phyloP scores from a whole-genome alignment of 2,888 invertebrate species.

The Erebia palarica region DNA sequence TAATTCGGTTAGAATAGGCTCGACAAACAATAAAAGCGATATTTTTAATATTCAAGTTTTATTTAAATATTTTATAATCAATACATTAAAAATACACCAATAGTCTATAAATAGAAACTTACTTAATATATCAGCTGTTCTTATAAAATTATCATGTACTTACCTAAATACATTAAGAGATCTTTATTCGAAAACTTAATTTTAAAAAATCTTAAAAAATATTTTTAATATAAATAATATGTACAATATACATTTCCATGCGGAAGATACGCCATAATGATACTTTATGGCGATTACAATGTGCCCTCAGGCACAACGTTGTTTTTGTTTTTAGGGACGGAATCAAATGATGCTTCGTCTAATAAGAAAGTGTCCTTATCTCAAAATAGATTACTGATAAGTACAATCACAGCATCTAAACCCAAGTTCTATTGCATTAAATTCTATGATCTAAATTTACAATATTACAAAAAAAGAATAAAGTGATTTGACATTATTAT shows the following conservation, averaged over 20 bases:
- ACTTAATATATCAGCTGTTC: background rate
- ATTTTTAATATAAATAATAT: background rate
- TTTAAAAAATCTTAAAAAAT: background rate
- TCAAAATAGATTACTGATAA: background rate
- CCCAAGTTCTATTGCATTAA: no score
- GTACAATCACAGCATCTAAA: no score
- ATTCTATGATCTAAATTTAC: no score
- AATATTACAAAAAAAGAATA: no score
- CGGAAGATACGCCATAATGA: background rate
- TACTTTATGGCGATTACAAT: no score
- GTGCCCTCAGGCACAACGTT: background rate
- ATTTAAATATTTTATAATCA: slow-evolving; percentile 4
- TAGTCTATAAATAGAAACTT: background rate
- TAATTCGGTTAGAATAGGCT: background rate
- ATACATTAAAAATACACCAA: slow-evolving; percentile 6
- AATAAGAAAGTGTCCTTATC: background rate
- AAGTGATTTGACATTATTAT: no score
- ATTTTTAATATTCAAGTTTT: background rate
- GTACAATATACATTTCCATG: background rate
- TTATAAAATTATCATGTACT: background rate
- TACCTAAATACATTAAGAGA: slow-evolving; percentile 13
- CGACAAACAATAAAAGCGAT: background rate
- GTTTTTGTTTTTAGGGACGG: background rate
- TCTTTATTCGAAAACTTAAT: slow-evolving; percentile 6
- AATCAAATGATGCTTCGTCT: background rate